These are phyloP conservation scores for Norana najaformis DNA, from an alignment of 2,888 invertebrate species.

Conservation along the genomic window DNA sequence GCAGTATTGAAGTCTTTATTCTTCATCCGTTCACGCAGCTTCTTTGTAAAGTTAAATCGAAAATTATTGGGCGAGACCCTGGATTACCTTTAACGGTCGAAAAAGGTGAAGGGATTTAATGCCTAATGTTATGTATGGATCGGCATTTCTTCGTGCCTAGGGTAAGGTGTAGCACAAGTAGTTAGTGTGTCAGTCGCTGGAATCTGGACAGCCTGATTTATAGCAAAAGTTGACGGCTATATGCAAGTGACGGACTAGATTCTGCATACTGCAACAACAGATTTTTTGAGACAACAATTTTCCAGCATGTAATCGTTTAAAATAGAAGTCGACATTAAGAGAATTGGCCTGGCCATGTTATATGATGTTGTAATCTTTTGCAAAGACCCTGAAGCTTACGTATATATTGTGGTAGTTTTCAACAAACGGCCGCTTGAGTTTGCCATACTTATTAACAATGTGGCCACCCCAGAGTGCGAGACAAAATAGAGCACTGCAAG, in stretches of 20 bases:
- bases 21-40: not conserved
- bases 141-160: not conserved
- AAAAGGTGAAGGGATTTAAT: not conserved
- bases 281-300: not conserved
- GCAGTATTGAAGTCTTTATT: not conserved
- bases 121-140: not conserved
- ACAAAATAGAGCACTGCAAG: no score
- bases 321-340: not conserved
- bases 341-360: not conserved
- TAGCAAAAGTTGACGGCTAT: no score
- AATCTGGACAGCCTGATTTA: no score
- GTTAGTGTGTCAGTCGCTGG: no score
- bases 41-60: not conserved
- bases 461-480: no score
- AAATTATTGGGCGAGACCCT: not conserved
- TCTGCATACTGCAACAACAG: not conserved
- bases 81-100: constrained; percentile 13
- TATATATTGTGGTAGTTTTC: no score
- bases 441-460: no score
- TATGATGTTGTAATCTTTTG: no score
- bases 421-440: no score
- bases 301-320: not conserved
- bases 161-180: not conserved
- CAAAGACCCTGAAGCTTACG: no score
- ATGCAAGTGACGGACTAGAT: not conserved